Evolutionary conservation across 2,888 invertebrate genomes (phyloP).

Genomic region (Sussaba pulchella): DNA sequence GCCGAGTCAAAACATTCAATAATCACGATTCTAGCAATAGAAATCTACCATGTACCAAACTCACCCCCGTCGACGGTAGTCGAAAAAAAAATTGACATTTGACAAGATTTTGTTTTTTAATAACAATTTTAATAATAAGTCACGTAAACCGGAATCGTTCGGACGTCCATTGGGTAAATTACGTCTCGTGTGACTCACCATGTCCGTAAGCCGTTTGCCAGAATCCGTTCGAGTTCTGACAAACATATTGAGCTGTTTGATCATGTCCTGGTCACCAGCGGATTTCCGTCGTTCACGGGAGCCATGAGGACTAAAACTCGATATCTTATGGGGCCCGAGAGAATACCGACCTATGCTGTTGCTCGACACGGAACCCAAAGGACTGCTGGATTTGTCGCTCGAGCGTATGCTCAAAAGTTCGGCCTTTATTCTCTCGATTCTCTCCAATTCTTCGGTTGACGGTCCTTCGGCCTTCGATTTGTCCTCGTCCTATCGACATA

Average conservation of each 20-base stretch:
- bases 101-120: too few species aligned
- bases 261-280: conserved; percentile 92
- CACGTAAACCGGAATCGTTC: too few species aligned
- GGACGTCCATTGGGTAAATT: too few species aligned
- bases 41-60: too few species aligned
- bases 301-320: conserved; percentile 82
- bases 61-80: too few species aligned
- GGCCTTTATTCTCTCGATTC: conserved; percentile 86
- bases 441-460: conserved; percentile 86
- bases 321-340: conserved; percentile 81
- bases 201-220: conserved; percentile 94
- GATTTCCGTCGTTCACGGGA: conserved; percentile 90
- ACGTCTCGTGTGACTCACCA: conserved; percentile 83
- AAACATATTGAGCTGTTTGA: conserved; percentile 89
- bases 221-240: conserved; percentile 94
- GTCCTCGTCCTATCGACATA: conserved; percentile 87
- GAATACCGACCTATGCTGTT: conserved; percentile 84
- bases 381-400: conserved; percentile 81
- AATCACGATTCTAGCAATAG: too few species aligned
- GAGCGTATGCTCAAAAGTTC: conserved; percentile 84
- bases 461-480: conserved; percentile 88
- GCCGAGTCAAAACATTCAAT: too few species aligned
- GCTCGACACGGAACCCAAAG: conserved; percentile 80
- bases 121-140: too few species aligned
- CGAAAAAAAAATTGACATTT: too few species aligned